Evolutionary conservation across 2,797 vertebrate genomes (phyloP).

Genomic region (Craterocephalus amniculus): DNA sequence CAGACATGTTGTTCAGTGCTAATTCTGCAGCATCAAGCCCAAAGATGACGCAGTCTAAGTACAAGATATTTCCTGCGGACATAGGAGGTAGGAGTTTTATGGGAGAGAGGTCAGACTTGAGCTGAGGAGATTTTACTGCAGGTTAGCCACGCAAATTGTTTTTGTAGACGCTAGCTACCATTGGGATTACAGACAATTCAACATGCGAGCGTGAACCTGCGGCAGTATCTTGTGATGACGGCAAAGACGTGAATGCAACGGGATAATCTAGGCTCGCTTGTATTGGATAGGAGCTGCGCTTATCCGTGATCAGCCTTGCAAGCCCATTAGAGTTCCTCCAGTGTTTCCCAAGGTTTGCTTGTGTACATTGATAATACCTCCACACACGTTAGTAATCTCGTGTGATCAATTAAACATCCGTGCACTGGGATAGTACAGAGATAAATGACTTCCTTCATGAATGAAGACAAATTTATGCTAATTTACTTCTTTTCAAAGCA

Average conservation of each 20-base stretch:
- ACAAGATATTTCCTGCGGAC: conserved; percentile 35
- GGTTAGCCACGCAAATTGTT: conserved; percentile 26
- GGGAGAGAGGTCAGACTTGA: conserved; percentile 46
- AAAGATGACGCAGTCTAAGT: conserved; percentile 33
- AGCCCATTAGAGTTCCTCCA: conserved; percentile 59
- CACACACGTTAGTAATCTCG: conserved; percentile 50
- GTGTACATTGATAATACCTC: conserved; percentile 20
- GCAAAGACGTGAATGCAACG: conserved; percentile 57
- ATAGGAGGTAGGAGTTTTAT: conserved; percentile 34
- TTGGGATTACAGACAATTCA: conserved; percentile 45
- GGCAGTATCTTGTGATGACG: conserved; percentile 65
- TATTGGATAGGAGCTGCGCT: conserved; percentile 47
- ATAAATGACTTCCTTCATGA: not conserved
- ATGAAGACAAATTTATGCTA: conserved; percentile 6
- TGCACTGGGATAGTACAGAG: not conserved
- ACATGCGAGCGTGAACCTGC: conserved; percentile 37
- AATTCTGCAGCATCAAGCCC: conserved; percentile 11
- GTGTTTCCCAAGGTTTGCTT: conserved; percentile 47
- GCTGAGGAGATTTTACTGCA: conserved; percentile 46
- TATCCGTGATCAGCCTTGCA: conserved; percentile 59
- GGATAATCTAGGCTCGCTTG: conserved; percentile 70
- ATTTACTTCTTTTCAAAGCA: conserved; percentile 1
- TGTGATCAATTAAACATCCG: conserved; percentile 29
- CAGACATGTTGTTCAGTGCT: not conserved
- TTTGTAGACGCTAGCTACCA: conserved; percentile 22